Evolutionary conservation across 2,888 invertebrate species (phyloP).

Genomic region (Anthoptus insignis): DNA sequence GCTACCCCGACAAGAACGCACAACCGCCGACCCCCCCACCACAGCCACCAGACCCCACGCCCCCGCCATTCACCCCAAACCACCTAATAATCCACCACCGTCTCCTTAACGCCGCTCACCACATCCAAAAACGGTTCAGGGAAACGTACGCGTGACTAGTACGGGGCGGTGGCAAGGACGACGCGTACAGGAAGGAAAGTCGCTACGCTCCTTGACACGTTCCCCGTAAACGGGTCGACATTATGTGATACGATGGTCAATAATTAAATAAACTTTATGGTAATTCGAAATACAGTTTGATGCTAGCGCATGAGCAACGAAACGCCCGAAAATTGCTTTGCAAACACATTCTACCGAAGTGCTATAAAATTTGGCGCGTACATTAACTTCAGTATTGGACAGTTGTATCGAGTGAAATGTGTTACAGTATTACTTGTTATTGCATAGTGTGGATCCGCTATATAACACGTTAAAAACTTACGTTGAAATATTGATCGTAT

Average conservation of each 20-base stretch:
- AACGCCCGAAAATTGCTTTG: too few relatives aligned
- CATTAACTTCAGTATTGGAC: slow-evolving; percentile 31
- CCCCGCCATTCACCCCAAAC: slow-evolving; percentile 77
- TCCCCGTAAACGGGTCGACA: slow-evolving; percentile 12
- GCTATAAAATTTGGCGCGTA: neutral
- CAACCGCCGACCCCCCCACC: too few relatives aligned
- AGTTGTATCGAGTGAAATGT: slow-evolving; percentile 18
- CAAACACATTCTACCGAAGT: too few relatives aligned
- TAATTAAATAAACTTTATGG: too few relatives aligned
- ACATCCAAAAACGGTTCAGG: slow-evolving; percentile 90
- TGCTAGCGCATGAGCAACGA: too few relatives aligned
- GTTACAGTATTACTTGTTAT: slow-evolving; percentile 9
- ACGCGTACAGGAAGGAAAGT: slow-evolving; percentile 55
- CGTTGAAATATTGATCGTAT: neutral
- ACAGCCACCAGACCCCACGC: slow-evolving; percentile 71
- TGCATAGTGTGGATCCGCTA: slow-evolving; percentile 28
- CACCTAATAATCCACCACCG: slow-evolving; percentile 83
- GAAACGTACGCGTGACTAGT: slow-evolving; percentile 89
- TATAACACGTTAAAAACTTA: slow-evolving; percentile 5
- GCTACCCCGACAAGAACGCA: too few relatives aligned
- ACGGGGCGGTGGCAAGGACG: slow-evolving; percentile 53
- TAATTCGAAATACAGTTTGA: too few relatives aligned
- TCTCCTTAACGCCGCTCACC: slow-evolving; percentile 90
- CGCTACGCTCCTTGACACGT: slow-evolving; percentile 57
- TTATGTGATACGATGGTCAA: slow-evolving; percentile 20